phyloP scores from a whole-genome alignment of 2,888 invertebrate genomes.

The Ennomos erosarius region DNA sequence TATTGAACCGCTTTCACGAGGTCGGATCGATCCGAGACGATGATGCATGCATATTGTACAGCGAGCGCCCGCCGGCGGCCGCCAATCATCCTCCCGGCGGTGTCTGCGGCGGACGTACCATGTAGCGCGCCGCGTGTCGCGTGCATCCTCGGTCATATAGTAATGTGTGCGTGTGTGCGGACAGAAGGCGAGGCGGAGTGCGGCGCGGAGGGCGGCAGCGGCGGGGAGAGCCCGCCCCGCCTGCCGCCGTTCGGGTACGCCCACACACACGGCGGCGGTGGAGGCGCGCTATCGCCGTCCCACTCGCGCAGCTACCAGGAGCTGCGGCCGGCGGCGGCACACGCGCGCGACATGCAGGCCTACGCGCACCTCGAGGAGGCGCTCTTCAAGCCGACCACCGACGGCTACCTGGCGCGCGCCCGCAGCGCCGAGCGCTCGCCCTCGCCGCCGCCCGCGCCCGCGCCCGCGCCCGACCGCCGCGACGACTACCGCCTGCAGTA shows the following conservation, averaged over 20 bases:
- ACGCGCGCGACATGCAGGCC: slow-evolving; percentile 78
- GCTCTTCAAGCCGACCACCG: slow-evolving; percentile 64
- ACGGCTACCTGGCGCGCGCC: slow-evolving; percentile 68
- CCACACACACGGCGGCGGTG: slow-evolving; percentile 45
- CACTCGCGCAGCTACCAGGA: slow-evolving; percentile 81
- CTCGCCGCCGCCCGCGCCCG: slow-evolving; percentile 57
- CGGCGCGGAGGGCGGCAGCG: slow-evolving; percentile 61
- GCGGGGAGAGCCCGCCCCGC: slow-evolving; percentile 70
- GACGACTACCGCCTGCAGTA: slow-evolving; percentile 64
- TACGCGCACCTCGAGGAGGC: slow-evolving; percentile 74
- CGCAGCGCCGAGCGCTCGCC: slow-evolving; percentile 65
- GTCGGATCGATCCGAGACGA: no score
- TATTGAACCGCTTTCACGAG: no score
- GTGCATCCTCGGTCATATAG: no score
- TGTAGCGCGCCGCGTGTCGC: background rate
- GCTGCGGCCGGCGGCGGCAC: slow-evolving; percentile 68
- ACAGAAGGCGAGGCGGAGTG: slow-evolving; percentile 73
- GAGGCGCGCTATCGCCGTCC: slow-evolving; percentile 66
- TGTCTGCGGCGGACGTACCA: no score
- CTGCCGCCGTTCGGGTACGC: slow-evolving; percentile 69
- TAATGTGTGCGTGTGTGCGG: slow-evolving; percentile 56
- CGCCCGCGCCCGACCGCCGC: slow-evolving; percentile 48
- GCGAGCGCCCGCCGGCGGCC: background rate
- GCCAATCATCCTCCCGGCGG: background rate
- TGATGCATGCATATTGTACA: background rate